Evolutionary conservation across 2,113 vertebrate genomes (phyloP).

Genomic region (Gorsachius goisagi): DNA sequence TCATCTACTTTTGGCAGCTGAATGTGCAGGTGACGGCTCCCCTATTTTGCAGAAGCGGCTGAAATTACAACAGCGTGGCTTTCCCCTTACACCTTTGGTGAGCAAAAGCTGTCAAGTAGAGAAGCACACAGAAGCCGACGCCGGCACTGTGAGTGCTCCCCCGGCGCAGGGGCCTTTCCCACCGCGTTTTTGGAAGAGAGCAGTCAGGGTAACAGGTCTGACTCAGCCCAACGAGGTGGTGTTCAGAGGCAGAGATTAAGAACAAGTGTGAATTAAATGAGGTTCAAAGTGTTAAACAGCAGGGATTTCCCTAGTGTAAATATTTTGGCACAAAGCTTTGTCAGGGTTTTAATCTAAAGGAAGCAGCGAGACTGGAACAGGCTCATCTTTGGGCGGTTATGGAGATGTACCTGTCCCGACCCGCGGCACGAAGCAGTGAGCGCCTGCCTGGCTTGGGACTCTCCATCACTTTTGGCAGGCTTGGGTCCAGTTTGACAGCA

Average conservation of each 20-base stretch:
- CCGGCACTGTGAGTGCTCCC: fast-evolving
- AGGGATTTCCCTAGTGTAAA: background rate
- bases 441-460: background rate
- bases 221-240: background rate
- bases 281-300: background rate
- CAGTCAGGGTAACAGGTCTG: background rate
- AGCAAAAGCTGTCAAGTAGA: background rate
- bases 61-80: fast-evolving
- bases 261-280: slow-evolving; percentile 33
- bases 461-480: no score
- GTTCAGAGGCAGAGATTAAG: background rate
- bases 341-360: background rate
- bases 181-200: background rate
- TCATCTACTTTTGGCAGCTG: background rate
- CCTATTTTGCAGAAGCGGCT: background rate
- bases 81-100: background rate
- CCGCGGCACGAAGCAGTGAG: fast-evolving
- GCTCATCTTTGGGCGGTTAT: fast-evolving
- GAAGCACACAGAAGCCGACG: fast-evolving
- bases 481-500: background rate
- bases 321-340: background rate
- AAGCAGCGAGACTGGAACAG: background rate
- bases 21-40: background rate
- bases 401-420: background rate
- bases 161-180: fast-evolving